Evolutionary conservation across 2,113 vertebrate species (phyloP), one percentile per base, ranked within the genome.

Genomic region (Vireo altiloquus): DNA sequence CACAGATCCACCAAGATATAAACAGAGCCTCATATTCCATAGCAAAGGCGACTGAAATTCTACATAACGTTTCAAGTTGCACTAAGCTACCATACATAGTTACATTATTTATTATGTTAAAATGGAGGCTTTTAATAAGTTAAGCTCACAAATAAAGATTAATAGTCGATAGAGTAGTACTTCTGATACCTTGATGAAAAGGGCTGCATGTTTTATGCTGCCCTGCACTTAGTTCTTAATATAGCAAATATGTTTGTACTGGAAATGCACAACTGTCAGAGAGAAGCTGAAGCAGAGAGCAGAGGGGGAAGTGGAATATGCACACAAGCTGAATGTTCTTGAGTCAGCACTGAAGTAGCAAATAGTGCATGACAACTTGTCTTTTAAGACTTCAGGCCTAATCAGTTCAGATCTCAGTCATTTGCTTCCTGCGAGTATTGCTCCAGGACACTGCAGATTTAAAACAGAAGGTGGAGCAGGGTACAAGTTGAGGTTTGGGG

Each of bases 71-170:
- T 85, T 93, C 40, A 72, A 42, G 31, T 39, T 87, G 52, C 69
- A 59, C 47, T 33, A 82, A 42, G 50, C 72, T 83, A 50, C 21
- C 42, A 42, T 42, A 70, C 11, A 40, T 39, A 74, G 47, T 50
- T 88, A 88, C 25, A 12, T 89, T 89, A 82, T 85, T 91, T 85
- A 93, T 90, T 87, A 69, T 80, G 53, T 76, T 87, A 57, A 61
- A 91, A 75, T 64, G 7, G 56, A 72, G 33, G 7, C 71, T 92
- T 91, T 88, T 69, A 87, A 61, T 92, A 90, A 88, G 46, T 82
- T 94, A 72, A 85, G 35, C 85, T 92, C 75, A 44, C 74, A 95
- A 82, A 85, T 94, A 57, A 85, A 76, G 74, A 92, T 85, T 80
- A 85, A 80, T 61, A 91, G 91, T 79, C 2, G 0, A 49, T 53